These are phyloP conservation scores for Strongylocentrotus purpuratus DNA, from an alignment of 35 echinoderm and acorn worm genomes.

Conservation along the genomic window DNA sequence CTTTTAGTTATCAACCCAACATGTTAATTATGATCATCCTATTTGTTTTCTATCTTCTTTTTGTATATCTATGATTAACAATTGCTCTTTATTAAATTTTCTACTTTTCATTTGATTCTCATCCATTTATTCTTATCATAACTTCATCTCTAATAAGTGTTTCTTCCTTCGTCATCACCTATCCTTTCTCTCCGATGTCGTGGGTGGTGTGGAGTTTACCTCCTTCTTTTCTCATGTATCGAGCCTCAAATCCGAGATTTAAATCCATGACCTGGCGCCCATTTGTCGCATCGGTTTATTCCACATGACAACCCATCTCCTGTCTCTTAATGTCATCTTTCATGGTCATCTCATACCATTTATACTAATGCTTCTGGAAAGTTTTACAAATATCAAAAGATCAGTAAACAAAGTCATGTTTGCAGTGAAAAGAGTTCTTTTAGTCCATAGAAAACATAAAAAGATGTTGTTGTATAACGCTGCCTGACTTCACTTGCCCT, in stretches of 20 bases:
- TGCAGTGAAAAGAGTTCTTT: not conserved
- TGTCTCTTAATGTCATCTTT: not conserved
- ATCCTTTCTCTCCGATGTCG: not conserved
- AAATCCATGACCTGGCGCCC: not conserved
- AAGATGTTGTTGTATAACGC: too few relatives aligned
- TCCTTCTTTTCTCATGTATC: not conserved
- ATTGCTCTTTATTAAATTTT: not conserved
- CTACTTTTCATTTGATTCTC: not conserved
- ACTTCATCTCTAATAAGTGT: not conserved
- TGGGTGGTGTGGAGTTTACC: not conserved
- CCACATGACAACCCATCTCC: not conserved
- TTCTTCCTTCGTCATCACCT: not conserved
- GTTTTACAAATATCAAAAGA: not conserved
- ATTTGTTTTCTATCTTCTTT: not conserved
- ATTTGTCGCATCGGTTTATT: not conserved
- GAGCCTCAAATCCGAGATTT: constrained; percentile 23
- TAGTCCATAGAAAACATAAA: not conserved
- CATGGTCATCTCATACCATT: not conserved
- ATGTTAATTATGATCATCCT: too few relatives aligned
- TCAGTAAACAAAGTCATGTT: not conserved
- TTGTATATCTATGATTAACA: not conserved
- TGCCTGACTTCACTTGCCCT: too few relatives aligned
- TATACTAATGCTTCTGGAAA: not conserved
- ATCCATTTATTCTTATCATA: not conserved
- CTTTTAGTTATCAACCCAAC: not conserved